phyloP scores from a whole-genome alignment of 2,113 vertebrate species.

The Indicator maculatus region DNA sequence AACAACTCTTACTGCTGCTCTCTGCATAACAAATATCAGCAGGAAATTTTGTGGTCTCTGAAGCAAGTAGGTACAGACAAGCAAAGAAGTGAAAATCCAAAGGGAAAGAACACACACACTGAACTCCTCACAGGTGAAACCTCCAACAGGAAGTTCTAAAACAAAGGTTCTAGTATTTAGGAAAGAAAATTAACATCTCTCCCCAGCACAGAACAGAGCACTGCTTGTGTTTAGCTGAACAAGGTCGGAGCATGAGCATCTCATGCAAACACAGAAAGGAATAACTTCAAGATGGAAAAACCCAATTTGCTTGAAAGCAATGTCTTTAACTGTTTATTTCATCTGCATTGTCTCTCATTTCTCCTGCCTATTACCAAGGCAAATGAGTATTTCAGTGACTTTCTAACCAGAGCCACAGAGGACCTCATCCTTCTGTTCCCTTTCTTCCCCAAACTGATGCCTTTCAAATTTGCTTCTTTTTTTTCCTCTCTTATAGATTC shows the following conservation, averaged over 20 bases:
- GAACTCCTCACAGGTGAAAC: not conserved
- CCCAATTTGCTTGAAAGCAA: not conserved
- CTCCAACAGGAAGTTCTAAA: not conserved
- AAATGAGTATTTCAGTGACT: not conserved
- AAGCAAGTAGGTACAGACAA: not conserved
- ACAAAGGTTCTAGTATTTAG: not conserved
- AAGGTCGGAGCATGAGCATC: not conserved
- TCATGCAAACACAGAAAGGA: not conserved
- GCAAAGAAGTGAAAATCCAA: not conserved
- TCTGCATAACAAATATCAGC: not conserved
- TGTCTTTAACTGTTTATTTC: not conserved
- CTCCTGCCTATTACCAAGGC: not conserved
- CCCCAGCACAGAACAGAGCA: not conserved
- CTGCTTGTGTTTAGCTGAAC: not conserved
- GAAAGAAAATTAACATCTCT: not conserved
- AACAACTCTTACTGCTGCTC: not conserved
- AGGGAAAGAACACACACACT: not conserved
- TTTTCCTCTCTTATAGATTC: not conserved
- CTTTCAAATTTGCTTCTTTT: not conserved
- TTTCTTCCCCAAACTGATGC: not conserved
- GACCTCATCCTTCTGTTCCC: not conserved
- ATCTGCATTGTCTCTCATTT: not conserved
- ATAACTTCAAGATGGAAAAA: not conserved
- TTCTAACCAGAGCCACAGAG: not conserved
- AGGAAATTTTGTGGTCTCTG: not conserved